A percentile compares a stretch with the other conserved stretches of the same genome.
Evolutionary conservation across 1,140 invertebrate species (phyloP).

Genomic region (Aethina tumida): DNA sequence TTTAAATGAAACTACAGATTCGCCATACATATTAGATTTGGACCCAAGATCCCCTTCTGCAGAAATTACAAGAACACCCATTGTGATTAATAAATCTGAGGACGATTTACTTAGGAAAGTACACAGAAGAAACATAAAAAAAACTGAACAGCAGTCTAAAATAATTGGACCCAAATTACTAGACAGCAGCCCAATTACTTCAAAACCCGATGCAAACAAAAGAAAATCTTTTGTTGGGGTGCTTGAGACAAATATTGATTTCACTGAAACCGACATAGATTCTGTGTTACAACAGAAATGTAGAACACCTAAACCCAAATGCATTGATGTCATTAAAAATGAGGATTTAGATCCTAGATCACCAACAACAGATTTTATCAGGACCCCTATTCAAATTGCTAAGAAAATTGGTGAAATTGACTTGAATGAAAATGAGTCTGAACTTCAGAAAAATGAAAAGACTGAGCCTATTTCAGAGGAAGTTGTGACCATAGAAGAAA

Average conservation of each 20-base stretch:
- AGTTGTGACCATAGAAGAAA: no score
- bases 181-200: slow-evolving; percentile 16
- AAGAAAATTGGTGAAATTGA: slow-evolving; percentile 9
- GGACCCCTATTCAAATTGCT: slow-evolving; percentile 15
- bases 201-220: slow-evolving; percentile 18
- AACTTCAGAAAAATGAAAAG: no score
- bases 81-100: slow-evolving; percentile 27
- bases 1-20: slow-evolving; percentile 29
- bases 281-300: slow-evolving; percentile 12
- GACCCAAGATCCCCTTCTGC: slow-evolving; percentile 39
- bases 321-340: neutral
- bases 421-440: slow-evolving; percentile 1
- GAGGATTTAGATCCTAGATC: slow-evolving; percentile 15
- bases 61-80: slow-evolving; percentile 39
- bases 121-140: slow-evolving; percentile 29
- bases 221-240: slow-evolving; percentile 28
- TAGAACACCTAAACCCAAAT: slow-evolving; percentile 2
- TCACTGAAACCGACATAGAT: slow-evolving; percentile 32
- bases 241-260: slow-evolving; percentile 34
- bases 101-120: slow-evolving; percentile 25
- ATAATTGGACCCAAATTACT: slow-evolving; percentile 20
- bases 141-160: slow-evolving; percentile 10
- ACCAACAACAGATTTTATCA: slow-evolving; percentile 14
- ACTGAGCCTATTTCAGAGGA: no score
- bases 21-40: slow-evolving; percentile 16